Base-by-base conservation (phyloP, 2,797 vertebrate species). In the Calcarius lapponicus region DNA sequence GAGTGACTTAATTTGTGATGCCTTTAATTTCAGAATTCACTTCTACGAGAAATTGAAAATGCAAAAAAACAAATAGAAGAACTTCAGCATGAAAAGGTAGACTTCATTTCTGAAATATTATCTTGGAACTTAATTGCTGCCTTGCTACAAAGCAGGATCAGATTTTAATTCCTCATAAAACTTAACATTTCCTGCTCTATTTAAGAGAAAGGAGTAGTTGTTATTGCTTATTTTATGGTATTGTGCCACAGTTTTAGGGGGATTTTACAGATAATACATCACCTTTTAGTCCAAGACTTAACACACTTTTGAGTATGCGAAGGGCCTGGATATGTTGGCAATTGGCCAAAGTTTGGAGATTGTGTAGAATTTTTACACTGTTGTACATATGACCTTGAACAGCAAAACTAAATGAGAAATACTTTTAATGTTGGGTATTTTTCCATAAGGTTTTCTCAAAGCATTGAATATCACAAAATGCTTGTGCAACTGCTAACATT, bases 51-150 rank as follows among this genome's bases (percentile, higher is more conserved):
- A 95, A 98, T 99, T 91, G 99, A 99, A 73, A 98, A 98, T 93
- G 98, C 98, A 13, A 99, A 99, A 97, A 99, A 99, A 86, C 97
- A 99, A 80, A 98, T 99, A 22, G 99, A 99, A 71, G 99, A 99
- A 86, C 98, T 99, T 29, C 99, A 99, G n/a, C 99, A 99, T 28
- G 99, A 99, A 92, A 99, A 99, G 98, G 99, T 99, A 95, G 19
- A 29, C 6, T 14, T 4, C 34, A 20, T 50, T 84, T 80, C 36
- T 92, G 28, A 51, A 83, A 54, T 45, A 26, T 1, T 56, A 4
- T 26, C 7, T 57, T 36, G 32, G 36, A 61, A 80, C 67, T 28
- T 54, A 74, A 51, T n/a, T 83, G 58, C 62, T 74, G 36, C 9
- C 4, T 86, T 78, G 50, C 51, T 62, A 21, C 21, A 6, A 17